Evolutionary conservation across 2,797 vertebrate species (phyloP).

Genomic region (Balearica regulorum): DNA sequence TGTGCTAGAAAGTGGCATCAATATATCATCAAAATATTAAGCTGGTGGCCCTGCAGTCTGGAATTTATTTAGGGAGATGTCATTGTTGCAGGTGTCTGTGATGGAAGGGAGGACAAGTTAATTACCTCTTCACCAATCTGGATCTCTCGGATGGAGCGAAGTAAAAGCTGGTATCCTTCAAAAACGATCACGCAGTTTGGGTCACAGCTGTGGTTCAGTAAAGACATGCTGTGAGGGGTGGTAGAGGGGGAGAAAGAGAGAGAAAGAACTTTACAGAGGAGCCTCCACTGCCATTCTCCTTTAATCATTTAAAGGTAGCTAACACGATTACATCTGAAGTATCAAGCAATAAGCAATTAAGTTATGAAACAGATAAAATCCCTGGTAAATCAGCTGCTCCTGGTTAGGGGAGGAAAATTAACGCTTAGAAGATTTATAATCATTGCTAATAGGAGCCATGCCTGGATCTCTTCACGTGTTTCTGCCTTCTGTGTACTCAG

Average conservation of each 20-base stretch:
- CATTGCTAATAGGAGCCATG: neutral
- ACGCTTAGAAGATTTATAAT: neutral
- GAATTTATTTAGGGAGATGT: constrained; percentile 64
- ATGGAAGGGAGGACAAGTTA: constrained; percentile 56
- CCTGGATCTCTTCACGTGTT: neutral
- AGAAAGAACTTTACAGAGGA: neutral
- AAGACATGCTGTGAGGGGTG: constrained; percentile 83
- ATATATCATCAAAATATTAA: constrained; percentile 71
- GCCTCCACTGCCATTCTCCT: neutral
- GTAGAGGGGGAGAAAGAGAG: neutral
- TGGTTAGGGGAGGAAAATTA: neutral
- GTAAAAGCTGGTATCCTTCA: constrained; percentile 83
- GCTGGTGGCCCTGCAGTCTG: constrained; percentile 59
- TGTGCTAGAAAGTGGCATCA: constrained; percentile 48
- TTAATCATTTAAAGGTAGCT: neutral
- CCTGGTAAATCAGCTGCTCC: neutral
- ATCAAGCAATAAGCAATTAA: constrained; percentile 11
- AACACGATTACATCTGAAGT: neutral
- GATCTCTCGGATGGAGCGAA: constrained; percentile 84
- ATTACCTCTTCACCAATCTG: constrained; percentile 88
- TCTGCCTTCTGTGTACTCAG: neutral
- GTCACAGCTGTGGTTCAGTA: constrained; percentile 94
- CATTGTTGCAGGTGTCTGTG: constrained; percentile 40
- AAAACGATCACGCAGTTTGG: constrained; percentile 94
- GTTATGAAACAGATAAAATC: neutral